Conservation (phyloP, 2,113 vertebrate species). For the Macroglossus sobrinus region DNA sequence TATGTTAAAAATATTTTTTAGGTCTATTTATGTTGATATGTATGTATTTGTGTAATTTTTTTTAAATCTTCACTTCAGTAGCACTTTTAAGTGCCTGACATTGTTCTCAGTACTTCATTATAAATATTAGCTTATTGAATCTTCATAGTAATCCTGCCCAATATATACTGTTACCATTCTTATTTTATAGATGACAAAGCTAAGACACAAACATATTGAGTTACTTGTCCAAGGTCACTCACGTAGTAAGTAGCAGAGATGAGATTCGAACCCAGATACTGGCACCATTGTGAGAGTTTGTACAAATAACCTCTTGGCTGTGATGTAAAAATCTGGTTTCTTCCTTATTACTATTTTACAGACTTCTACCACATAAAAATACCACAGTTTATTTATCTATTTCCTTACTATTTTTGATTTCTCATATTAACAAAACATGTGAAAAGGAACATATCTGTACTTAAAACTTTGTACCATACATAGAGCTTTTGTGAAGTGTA, state of each 20-base stretch:
- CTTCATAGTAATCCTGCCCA: background rate
- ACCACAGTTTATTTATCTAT: background rate
- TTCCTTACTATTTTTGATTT: background rate
- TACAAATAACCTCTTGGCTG: background rate
- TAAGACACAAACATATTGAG: background rate
- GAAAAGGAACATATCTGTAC: background rate
- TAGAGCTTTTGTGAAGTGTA: background rate
- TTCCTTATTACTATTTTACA: background rate
- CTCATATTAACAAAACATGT: background rate
- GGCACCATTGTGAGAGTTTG: background rate
- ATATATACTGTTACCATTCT: background rate
- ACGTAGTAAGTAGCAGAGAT: background rate
- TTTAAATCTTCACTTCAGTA: background rate
- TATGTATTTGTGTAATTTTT: background rate
- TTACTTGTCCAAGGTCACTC: background rate
- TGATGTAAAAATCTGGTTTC: background rate
- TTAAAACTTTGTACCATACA: fast-evolving
- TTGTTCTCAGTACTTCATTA: background rate
- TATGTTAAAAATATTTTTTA: background rate
- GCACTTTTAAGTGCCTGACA: background rate
- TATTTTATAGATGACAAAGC: background rate
- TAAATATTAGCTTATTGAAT: background rate
- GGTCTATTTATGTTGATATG: background rate
- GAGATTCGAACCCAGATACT: background rate
- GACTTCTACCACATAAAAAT: background rate